Percentiles rank a stretch among this genome's conserved stretches.
Conservation (phyloP, 2,113 vertebrate species). For the Gracilinanus agilis region DNA sequence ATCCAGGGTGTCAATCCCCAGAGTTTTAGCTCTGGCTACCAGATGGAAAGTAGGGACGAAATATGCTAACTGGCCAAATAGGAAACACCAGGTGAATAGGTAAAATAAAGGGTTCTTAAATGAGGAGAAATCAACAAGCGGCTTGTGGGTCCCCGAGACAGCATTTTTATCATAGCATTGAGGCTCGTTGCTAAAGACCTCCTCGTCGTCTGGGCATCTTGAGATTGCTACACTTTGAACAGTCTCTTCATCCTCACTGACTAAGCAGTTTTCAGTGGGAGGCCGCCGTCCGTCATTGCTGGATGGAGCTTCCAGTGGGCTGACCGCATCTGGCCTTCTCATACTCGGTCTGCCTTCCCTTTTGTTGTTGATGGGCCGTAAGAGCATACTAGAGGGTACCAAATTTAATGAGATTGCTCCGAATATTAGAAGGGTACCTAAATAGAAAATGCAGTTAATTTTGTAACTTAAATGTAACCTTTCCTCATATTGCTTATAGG, state of each 20-base stretch:
- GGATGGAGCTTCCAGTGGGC: not conserved
- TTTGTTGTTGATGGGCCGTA: conserved; percentile 85
- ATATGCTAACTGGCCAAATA: conserved; percentile 95
- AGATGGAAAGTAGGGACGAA: conserved; percentile 94
- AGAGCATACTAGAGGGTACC: conserved; percentile 93
- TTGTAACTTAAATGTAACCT: conserved; percentile 36
- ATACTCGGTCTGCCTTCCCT: fast-evolving
- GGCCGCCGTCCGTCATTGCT: fast-evolving
- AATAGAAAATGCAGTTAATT: conserved; percentile 38
- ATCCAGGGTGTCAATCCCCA: conserved; percentile 92
- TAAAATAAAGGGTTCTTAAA: conserved; percentile 93
- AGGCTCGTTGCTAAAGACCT: not conserved
- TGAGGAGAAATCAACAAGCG: conserved; percentile 88
- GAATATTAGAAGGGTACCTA: conserved; percentile 93
- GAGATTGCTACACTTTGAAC: not conserved
- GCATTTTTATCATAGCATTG: not conserved
- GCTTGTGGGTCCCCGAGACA: conserved; percentile 14
- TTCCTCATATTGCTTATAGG: conserved; percentile 5
- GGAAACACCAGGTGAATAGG: conserved; percentile 93
- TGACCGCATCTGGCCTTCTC: not conserved
- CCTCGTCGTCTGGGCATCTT: conserved; percentile 43
- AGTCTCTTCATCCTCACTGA: not conserved
- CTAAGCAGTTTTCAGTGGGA: conserved; percentile 13
- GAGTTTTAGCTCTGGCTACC: conserved; percentile 90
- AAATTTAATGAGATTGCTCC: conserved; percentile 94